Evolutionary conservation across 2,797 vertebrate genomes (phyloP).

Genomic region (Artibeus jamaicensis): DNA sequence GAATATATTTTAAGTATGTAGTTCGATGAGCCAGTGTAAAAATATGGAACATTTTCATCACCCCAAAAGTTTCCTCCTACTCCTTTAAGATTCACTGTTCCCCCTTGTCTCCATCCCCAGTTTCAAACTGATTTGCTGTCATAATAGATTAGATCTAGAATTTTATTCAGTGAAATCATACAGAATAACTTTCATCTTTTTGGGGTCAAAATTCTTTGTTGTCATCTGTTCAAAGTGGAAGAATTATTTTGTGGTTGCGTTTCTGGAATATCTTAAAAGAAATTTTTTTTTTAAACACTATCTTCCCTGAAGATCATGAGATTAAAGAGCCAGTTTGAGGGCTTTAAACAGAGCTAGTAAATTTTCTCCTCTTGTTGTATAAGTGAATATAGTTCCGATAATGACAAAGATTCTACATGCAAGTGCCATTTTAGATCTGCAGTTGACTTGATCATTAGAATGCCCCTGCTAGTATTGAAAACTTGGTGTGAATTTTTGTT

Average conservation of each 20-base stretch:
- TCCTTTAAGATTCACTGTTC: not conserved
- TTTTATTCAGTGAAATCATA: not conserved
- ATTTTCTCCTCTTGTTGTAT: not conserved
- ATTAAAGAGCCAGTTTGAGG: not conserved
- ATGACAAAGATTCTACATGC: not conserved
- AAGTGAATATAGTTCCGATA: not conserved
- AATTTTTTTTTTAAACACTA: not conserved
- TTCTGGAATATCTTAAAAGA: not conserved
- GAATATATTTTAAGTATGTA: not conserved
- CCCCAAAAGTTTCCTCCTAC: not conserved
- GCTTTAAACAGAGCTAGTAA: not conserved
- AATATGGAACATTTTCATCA: not conserved
- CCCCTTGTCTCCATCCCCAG: not conserved
- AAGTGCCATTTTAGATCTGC: not conserved
- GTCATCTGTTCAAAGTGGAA: not conserved
- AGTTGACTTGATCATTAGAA: not conserved
- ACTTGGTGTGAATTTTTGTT: not conserved
- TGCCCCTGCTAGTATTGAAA: not conserved
- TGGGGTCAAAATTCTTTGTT: not conserved
- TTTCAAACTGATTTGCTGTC: not conserved
- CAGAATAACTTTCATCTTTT: not conserved
- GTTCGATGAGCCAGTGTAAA: not conserved
- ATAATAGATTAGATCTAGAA: not conserved
- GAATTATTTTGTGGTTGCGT: not conserved
- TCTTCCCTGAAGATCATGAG: not conserved